Evolutionary conservation across 1,140 invertebrate species (phyloP).

Genomic region (Nebria ingens): DNA sequence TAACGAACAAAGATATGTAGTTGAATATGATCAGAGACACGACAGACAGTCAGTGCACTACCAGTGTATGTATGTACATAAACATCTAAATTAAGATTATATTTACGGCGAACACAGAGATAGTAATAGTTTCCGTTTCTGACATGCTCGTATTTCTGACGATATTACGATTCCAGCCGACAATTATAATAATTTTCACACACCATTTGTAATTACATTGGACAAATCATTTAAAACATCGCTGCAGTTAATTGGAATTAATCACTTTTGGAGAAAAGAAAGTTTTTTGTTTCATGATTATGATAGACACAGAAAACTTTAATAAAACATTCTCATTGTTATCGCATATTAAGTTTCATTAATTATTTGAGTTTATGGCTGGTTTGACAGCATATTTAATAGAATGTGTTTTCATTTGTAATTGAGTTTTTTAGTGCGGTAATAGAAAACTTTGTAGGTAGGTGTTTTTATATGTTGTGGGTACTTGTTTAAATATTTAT

Average conservation of each 20-base stretch:
- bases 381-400: no score
- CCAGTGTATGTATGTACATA: no score
- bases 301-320: not conserved
- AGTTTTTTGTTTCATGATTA: not conserved
- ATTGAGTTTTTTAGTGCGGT: no score
- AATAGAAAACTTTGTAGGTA: no score
- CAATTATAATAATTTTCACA: not conserved
- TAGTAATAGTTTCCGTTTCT: not conserved
- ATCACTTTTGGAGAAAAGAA: not conserved
- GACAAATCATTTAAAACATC: not conserved
- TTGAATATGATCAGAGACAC: no score
- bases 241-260: not conserved
- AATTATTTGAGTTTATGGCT: no score
- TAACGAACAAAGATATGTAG: no score
- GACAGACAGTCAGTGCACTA: no score
- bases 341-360: not conserved
- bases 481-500: no score
- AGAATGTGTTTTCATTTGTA: no score
- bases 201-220: not conserved
- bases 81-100: not conserved
- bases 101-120: not conserved
- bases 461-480: no score
- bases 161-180: not conserved
- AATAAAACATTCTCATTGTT: not conserved
- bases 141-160: not conserved